Conservation (phyloP, 2,113 vertebrate genomes). For the Psilopsiagon aymara region DNA sequence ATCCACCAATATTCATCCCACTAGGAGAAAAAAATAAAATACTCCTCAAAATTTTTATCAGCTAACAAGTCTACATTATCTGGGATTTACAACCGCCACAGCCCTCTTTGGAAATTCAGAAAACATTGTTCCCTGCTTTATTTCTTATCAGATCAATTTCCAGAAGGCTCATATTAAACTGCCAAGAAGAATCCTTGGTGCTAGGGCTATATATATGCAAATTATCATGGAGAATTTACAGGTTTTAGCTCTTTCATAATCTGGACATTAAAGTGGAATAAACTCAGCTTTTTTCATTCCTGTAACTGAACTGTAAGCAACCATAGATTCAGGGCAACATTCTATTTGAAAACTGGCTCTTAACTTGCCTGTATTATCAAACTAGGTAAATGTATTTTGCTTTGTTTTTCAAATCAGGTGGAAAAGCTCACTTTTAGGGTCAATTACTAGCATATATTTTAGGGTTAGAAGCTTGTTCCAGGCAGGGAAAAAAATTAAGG, state of each 20-base stretch:
- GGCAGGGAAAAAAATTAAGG: neutral
- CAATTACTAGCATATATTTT: neutral
- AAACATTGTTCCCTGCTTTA: neutral
- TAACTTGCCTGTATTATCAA: neutral
- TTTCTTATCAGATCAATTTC: neutral
- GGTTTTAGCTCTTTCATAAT: neutral
- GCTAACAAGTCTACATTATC: neutral
- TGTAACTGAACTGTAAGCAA: neutral
- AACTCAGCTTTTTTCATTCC: neutral
- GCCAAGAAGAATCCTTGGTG: neutral
- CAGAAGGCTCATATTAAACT: neutral
- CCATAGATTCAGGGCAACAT: neutral
- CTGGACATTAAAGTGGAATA: neutral
- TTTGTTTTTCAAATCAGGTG: neutral
- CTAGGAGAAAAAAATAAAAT: neutral
- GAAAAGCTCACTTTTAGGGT: neutral
- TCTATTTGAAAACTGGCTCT: neutral
- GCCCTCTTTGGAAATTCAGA: neutral
- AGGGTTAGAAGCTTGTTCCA: neutral
- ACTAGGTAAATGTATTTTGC: rapidly evolving
- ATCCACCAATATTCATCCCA: neutral
- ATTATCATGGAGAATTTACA: neutral
- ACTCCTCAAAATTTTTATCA: neutral
- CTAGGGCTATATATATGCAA: neutral
- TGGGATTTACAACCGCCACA: neutral